Conservation (phyloP, 2,888 invertebrate genomes). For the Apamea epomidion region DNA sequence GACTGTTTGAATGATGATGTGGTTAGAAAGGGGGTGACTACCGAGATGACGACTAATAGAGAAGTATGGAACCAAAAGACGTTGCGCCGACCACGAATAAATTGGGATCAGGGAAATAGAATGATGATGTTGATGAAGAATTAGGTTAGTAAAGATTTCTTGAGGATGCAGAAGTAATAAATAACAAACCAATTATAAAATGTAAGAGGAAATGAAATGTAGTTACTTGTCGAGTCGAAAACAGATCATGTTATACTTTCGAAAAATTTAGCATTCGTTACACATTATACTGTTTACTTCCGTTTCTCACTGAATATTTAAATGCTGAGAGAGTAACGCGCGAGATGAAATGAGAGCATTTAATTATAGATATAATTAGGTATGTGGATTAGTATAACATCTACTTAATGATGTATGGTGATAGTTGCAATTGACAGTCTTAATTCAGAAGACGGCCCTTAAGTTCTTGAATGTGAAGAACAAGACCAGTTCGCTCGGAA, state of each 20-base stretch:
- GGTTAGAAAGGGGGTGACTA: too few species aligned
- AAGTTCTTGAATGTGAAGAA: neutral
- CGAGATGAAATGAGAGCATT: conserved; percentile 19
- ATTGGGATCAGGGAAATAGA: too few species aligned
- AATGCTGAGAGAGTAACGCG: conserved; percentile 26
- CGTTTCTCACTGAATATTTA: conserved; percentile 50
- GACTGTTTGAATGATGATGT: too few species aligned
- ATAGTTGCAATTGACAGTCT: neutral
- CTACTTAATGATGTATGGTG: conserved; percentile 5
- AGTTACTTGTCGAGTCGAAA: conserved; percentile 39
- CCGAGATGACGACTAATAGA: too few species aligned
- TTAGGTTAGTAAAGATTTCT: neutral
- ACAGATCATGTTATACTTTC: conserved; percentile 61
- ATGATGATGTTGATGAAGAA: neutral
- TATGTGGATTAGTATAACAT: conserved; percentile 4
- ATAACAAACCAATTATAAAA: conserved; percentile 37
- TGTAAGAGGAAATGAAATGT: conserved; percentile 50
- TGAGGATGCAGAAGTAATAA: conserved; percentile 43
- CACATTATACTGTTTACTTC: conserved; percentile 49
- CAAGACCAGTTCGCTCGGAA: neutral
- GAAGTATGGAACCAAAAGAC: too few species aligned
- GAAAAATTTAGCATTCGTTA: conserved; percentile 61
- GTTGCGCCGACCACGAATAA: too few species aligned
- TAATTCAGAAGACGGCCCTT: neutral
- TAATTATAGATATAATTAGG: conserved; percentile 12